phyloP scores from a whole-genome alignment of 2,797 vertebrate genomes.

The Fundulus diaphanus region DNA sequence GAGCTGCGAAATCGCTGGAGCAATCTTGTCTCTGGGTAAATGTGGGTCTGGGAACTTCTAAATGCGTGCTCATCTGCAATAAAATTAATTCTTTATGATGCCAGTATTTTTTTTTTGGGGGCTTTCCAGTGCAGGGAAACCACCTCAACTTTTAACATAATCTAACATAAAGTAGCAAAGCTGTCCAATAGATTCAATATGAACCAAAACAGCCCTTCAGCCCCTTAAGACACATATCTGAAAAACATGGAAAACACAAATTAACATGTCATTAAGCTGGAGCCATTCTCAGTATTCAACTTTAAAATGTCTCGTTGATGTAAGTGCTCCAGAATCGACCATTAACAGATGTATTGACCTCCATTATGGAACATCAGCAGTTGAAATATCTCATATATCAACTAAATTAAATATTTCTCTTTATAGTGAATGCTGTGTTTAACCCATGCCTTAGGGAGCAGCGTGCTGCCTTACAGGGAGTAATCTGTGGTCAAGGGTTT shows the following conservation, averaged over 20 bases:
- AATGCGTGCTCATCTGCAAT: slow-evolving; percentile 4
- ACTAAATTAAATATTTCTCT: too few relatives aligned
- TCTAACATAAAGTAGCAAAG: slow-evolving; percentile 15
- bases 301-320: too few relatives aligned
- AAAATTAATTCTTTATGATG: slow-evolving; percentile 9
- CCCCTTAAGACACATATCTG: not conserved
- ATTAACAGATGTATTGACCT: too few relatives aligned
- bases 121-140: slow-evolving; percentile 32
- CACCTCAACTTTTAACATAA: slow-evolving; percentile 11
- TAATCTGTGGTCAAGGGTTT: too few relatives aligned
- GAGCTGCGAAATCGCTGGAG: slow-evolving; percentile 25
- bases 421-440: too few relatives aligned
- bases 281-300: too few relatives aligned
- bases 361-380: too few relatives aligned
- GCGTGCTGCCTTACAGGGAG: too few relatives aligned
- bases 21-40: slow-evolving; percentile 3
- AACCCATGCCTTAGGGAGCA: too few relatives aligned
- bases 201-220: not conserved
- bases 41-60: not conserved
- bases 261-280: not conserved
- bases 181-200: not conserved
- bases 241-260: slow-evolving; percentile 8
- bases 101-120: slow-evolving; percentile 5
- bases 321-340: too few relatives aligned
- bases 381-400: too few relatives aligned